Evolutionary conservation across 1,140 invertebrate genomes (phyloP), one percentile per base, ranked within the genome.

Genomic region (Triops cancriformis): DNA sequence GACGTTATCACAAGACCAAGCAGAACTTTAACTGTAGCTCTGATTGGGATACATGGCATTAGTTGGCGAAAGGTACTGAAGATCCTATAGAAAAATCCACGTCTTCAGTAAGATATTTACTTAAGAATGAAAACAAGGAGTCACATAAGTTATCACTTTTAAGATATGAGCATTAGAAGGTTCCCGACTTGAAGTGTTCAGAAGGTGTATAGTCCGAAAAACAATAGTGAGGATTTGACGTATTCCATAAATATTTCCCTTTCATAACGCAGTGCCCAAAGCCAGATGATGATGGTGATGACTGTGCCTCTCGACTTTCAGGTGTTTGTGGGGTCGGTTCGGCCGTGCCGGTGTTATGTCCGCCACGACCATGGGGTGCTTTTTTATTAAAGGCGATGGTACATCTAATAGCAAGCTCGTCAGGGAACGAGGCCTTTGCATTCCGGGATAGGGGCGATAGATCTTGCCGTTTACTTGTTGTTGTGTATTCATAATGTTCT

Each of bases 331-430:
- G 79, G 88, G 82, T 84, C 86, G 82, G 82, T 82, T 37, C 82
- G 84, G 72, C 81, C 84, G 80, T 83, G 42, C 64, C 26, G 79
- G 77, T n/a, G 75, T 77, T 5, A 74, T 73, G n/a, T 76, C 73
- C 9, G 79, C 73, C n/a, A 89, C 90, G 80, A 90, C 87, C 77
- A 91, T 84, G 72, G 77, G 77, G n/a, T 78, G 77, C 73, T 73
- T 28, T 14, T 78, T 37, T 5, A 78, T 73, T 45, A 74, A 73
- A 26, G 75, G 43, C 23, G 42, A 78, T 42, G 79, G 79, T 7
- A 79, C 43, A 83, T 93, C 91, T 92, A 93, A 94, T 72, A 94
- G 92, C 80, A 95, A 87, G 87, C 95, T 94, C 64, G 92, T 94
- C 81, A 95, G 86, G 77, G 93, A 94, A 80, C 92, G 89, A 12